Evolutionary conservation across 2,797 vertebrate genomes (phyloP).

Genomic region (Muscicapa comitata): DNA sequence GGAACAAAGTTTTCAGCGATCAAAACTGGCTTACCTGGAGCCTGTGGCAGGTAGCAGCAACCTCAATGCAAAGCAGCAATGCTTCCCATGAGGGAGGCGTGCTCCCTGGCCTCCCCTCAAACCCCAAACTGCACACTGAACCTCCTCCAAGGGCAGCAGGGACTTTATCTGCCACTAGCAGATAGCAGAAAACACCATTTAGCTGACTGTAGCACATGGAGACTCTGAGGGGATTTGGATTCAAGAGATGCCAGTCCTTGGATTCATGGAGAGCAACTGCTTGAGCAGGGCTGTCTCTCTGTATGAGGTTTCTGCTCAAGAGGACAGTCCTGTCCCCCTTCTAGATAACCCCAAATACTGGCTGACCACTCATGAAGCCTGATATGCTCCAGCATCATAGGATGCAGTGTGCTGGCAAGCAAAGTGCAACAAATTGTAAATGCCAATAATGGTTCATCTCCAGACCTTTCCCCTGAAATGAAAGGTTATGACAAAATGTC

Average conservation of each 20-base stretch:
- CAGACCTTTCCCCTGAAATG: background rate
- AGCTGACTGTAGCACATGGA: background rate
- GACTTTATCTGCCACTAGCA: background rate
- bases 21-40: background rate
- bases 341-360: background rate
- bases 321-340: background rate
- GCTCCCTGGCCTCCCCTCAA: background rate
- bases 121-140: background rate
- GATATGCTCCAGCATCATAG: background rate
- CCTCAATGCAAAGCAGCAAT: background rate
- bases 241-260: rapidly evolving
- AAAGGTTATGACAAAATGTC: background rate
- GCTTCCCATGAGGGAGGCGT: rapidly evolving
- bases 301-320: rapidly evolving
- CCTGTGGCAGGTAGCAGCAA: background rate
- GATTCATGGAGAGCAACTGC: background rate
- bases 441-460: background rate
- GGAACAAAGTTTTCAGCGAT: background rate
- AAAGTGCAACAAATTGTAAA: background rate
- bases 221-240: background rate
- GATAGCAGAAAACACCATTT: background rate
- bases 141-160: background rate
- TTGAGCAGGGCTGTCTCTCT: background rate
- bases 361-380: background rate
- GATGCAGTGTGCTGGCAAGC: background rate